phyloP scores from a whole-genome alignment of 1,140 invertebrate genomes.

The Pogonomyrmex barbatus region DNA sequence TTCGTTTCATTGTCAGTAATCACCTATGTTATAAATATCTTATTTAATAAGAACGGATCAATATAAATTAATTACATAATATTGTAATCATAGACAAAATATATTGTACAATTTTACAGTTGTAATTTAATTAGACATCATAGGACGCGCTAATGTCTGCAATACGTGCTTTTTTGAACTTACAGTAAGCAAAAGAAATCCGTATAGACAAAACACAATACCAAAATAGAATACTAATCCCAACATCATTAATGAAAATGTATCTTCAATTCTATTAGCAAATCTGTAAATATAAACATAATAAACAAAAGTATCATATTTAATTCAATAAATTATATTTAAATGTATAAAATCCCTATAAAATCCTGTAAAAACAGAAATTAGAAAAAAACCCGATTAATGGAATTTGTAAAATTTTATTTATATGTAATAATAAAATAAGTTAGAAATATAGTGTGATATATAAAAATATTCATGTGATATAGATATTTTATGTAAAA shows the following conservation, averaged over 20 bases:
- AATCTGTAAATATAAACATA: neutral
- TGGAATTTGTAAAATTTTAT: no score
- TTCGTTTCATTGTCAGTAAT: neutral
- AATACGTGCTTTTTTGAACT: neutral
- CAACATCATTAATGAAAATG: slow-evolving; percentile 29
- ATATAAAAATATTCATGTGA: no score
- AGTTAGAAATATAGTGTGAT: no score
- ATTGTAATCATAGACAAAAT: neutral
- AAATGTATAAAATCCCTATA: neutral
- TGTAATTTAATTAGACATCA: neutral
- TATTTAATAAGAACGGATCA: neutral
- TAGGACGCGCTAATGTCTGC: neutral
- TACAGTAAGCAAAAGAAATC: slow-evolving; percentile 34
- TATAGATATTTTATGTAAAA: no score
- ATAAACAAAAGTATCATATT: neutral
- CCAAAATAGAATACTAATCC: slow-evolving; percentile 40
- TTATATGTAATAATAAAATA: no score
- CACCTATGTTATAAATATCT: neutral
- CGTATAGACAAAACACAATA: slow-evolving; percentile 17
- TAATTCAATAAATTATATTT: neutral
- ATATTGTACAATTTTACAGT: neutral
- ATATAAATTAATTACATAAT: neutral
- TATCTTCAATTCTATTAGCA: slow-evolving; percentile 36
- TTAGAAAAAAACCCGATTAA: no score
- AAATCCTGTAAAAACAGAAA: no score